phyloP scores from a whole-genome alignment of 2,113 vertebrate genomes.

The Colius striatus region DNA sequence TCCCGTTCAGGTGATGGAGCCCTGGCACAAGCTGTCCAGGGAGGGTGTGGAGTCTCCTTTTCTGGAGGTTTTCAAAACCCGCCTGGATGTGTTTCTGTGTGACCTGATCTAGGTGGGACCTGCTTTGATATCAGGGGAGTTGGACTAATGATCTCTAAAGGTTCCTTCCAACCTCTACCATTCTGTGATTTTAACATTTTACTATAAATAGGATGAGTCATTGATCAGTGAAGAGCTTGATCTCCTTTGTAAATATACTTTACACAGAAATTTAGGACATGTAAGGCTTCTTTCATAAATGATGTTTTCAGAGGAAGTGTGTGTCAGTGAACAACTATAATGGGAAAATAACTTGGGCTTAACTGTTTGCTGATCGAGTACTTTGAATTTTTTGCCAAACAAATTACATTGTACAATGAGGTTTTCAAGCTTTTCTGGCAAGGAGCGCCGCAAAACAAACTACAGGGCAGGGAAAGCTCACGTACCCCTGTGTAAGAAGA shows the following conservation, averaged over 20 bases:
- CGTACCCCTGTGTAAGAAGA: background rate
- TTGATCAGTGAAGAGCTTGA: background rate
- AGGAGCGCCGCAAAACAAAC: background rate
- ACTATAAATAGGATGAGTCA: background rate
- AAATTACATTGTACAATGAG: background rate
- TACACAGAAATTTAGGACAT: background rate
- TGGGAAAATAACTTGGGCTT: background rate
- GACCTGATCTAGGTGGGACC: too few species aligned
- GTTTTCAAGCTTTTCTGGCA: slow-evolving; percentile 6
- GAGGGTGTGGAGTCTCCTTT: too few species aligned
- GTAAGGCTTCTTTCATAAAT: background rate
- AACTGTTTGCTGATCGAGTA: slow-evolving; percentile 28
- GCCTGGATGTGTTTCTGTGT: too few species aligned
- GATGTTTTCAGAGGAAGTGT: background rate
- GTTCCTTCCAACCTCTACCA: too few species aligned
- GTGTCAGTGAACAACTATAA: background rate
- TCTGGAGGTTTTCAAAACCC: too few species aligned
- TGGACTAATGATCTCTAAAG: too few species aligned
- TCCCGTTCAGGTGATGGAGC: too few species aligned
- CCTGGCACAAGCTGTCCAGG: too few species aligned
- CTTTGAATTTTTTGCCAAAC: slow-evolving; percentile 4
- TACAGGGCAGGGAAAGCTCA: background rate
- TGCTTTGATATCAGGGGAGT: too few species aligned
- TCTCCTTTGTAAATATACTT: background rate
- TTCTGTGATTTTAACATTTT: background rate